phyloP scores from a whole-genome alignment of 2,888 invertebrate species.

The Daptonema setosum region DNA sequence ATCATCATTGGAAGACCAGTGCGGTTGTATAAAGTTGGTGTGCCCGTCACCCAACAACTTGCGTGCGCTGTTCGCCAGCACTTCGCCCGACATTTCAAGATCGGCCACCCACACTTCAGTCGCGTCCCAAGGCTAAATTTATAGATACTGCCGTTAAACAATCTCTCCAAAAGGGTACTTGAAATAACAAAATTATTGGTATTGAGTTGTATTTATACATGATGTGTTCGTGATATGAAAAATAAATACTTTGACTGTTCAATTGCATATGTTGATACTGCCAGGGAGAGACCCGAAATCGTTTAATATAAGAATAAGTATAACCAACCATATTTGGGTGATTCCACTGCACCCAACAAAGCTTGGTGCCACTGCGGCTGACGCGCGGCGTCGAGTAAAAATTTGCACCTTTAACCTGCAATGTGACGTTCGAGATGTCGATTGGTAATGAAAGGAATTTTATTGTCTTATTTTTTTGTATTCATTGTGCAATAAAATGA shows the following conservation, averaged over 20 bases:
- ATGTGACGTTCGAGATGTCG: not conserved
- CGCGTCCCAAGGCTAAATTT: constrained; percentile 32
- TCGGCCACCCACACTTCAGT: constrained; percentile 28
- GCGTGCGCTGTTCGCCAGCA: constrained; percentile 6
- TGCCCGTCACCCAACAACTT: constrained; percentile 18
- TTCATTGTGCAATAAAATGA: no score
- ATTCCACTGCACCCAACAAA: constrained; percentile 32
- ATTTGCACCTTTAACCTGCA: constrained; percentile 26
- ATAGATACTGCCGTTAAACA: no score
- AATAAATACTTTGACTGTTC: no score
- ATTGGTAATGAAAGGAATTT: no score
- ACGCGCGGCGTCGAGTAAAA: constrained; percentile 31
- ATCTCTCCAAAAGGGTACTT: not conserved
- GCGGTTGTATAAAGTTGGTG: constrained; percentile 26
- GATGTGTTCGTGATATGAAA: no score
- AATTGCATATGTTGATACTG: no score
- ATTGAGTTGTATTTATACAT: not conserved
- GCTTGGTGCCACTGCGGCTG: constrained; percentile 28
- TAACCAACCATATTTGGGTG: constrained; percentile 31
- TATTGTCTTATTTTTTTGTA: no score
- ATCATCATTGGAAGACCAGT: constrained; percentile 26
- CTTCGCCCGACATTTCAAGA: constrained; percentile 15
- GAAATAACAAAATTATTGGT: not conserved
- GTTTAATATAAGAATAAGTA: no score
- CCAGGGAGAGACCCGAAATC: no score